A percentile compares a stretch with the other conserved stretches of the same genome.
These are phyloP conservation scores for Oscheius onirici DNA, from an alignment of 2,888 invertebrate species.

Conservation along the genomic window DNA sequence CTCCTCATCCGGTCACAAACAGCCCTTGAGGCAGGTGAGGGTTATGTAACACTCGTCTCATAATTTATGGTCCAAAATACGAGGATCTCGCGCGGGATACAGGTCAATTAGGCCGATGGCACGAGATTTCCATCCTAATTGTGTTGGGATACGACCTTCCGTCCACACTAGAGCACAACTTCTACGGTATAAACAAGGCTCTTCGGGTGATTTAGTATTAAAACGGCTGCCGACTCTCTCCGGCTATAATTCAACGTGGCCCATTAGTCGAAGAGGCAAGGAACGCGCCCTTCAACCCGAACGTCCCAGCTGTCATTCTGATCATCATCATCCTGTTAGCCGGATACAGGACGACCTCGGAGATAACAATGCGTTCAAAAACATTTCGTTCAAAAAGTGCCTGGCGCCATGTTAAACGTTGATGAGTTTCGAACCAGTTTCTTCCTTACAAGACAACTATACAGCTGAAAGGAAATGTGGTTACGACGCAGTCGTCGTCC, in stretches of 20 bases:
- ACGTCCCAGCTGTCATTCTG: conserved; percentile 12
- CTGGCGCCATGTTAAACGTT: conserved; percentile 8
- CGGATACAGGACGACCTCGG: conserved; percentile 5
- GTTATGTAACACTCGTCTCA: conserved; percentile 9
- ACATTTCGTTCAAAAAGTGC: neutral
- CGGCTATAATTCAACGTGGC: conserved; percentile 17
- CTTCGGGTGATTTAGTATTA: conserved; percentile 16
- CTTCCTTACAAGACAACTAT: neutral
- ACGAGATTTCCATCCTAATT: conserved; percentile 11
- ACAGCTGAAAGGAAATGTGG: conserved; percentile 1
- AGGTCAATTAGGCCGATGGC: conserved; percentile 4
- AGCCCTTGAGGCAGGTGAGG: neutral
- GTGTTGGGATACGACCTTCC: conserved; percentile 5
- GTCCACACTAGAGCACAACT: neutral
- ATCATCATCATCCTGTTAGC: conserved; percentile 18
- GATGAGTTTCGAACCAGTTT: neutral
- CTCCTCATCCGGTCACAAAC: neutral
- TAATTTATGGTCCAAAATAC: conserved; percentile 1
- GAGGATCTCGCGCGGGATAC: neutral
- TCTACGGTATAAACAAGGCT: conserved; percentile 10
- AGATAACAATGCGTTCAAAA: neutral
- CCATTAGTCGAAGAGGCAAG: conserved; percentile 13
- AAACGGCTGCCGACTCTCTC: neutral
- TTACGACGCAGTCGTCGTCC: neutral
- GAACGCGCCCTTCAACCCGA: conserved; percentile 13